A percentile compares a stretch with the other conserved stretches of the same genome.
Conservation (phyloP, 2,113 vertebrate genomes). For the Trogon melanurus region DNA sequence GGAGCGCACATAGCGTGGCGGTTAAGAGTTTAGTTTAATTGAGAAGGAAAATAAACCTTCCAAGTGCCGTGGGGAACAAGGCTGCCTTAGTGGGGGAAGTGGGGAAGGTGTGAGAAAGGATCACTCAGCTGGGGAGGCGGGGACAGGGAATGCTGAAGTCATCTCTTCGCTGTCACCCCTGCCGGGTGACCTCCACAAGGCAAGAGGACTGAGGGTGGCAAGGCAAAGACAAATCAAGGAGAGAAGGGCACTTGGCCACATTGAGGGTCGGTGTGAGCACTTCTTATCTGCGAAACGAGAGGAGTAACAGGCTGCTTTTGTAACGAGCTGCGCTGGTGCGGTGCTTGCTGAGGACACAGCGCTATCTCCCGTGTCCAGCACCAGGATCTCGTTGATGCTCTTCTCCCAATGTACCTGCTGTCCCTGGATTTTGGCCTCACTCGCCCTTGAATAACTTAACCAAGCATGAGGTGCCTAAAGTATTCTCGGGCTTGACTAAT, state of each 20-base stretch:
- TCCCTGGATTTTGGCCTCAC: not conserved
- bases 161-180: not conserved
- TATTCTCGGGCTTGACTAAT: accelerated
- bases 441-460: not conserved
- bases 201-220: not conserved
- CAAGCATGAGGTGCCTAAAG: not conserved
- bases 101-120: not conserved
- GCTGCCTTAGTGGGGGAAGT: not conserved
- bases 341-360: not conserved
- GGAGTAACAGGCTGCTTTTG: not conserved
- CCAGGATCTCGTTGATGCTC: not conserved
- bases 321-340: not conserved
- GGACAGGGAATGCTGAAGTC: not conserved
- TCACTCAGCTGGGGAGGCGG: not conserved
- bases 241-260: not conserved
- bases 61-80: not conserved
- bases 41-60: constrained; percentile 7
- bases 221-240: not conserved
- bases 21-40: not conserved
- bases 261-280: not conserved
- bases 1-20: not conserved
- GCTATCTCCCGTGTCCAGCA: not conserved
- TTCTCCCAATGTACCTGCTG: not conserved
- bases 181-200: not conserved
- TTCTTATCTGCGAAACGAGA: not conserved